A percentile compares a stretch with the other conserved stretches of the same genome.
These are phyloP conservation scores for Chrysina gloriosa DNA, from an alignment of 2,888 invertebrate genomes.

Conservation along the genomic window DNA sequence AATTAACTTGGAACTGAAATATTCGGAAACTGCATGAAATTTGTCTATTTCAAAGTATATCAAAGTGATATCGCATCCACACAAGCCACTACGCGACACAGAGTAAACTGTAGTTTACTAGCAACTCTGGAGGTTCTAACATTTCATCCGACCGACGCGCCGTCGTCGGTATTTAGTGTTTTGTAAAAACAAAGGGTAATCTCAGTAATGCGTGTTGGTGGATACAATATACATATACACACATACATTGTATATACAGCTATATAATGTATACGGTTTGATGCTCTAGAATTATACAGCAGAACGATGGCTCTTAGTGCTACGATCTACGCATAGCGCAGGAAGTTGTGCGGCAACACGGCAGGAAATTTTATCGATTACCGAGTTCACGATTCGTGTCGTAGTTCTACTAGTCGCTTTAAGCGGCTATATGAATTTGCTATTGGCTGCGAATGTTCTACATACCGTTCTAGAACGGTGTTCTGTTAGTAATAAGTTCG, in stretches of 20 bases:
- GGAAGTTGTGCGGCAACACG: conserved; percentile 27
- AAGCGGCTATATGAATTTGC: conserved; percentile 7
- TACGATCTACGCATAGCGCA: conserved; percentile 30
- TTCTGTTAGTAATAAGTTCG: background rate
- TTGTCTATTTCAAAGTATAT: background rate
- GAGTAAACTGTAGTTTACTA: background rate
- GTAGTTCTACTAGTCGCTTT: conserved; percentile 1
- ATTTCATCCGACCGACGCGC: conserved; percentile 17
- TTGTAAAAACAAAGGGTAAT: conserved; percentile 23
- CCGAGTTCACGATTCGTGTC: conserved; percentile 20
- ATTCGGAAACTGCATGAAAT: background rate
- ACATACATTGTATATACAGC: background rate
- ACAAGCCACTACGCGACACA: background rate
- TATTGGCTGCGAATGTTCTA: background rate
- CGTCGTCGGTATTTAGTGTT: conserved; percentile 8
- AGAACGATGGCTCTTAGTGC: conserved; percentile 6
- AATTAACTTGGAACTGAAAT: conserved; percentile 5
- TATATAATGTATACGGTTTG: background rate
- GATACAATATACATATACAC: conserved; percentile 2
- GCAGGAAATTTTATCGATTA: conserved; percentile 24
- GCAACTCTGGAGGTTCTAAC: background rate
- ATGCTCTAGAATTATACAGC: background rate
- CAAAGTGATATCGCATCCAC: background rate
- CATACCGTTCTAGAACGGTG: background rate
- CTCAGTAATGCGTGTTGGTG: conserved; percentile 12